Percentiles rank a stretch among this genome's conserved stretches.
Conservation (phyloP, 2,888 invertebrate genomes). For the Patella depressa region DNA sequence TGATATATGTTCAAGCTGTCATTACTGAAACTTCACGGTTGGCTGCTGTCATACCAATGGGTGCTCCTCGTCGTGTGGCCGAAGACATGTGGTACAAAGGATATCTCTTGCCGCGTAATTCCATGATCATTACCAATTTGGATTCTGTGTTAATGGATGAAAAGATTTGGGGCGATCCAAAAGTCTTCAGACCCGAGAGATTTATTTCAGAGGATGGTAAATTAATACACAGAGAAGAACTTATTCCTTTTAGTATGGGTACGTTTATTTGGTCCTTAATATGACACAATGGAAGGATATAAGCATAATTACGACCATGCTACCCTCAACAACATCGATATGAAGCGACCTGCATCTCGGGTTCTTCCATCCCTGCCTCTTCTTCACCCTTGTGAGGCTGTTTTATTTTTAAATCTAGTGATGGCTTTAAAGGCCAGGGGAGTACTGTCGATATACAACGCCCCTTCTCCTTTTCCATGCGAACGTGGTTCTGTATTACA, state of each 20-base stretch:
- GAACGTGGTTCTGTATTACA: too few relatives aligned
- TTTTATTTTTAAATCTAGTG: too few relatives aligned
- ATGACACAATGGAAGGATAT: too few relatives aligned
- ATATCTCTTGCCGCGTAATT: background rate
- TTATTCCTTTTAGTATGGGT: background rate
- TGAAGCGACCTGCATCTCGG: too few relatives aligned
- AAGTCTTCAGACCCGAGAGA: background rate
- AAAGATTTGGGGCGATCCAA: background rate
- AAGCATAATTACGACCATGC: background rate
- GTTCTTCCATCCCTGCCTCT: too few relatives aligned
- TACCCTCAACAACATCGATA: too few relatives aligned
- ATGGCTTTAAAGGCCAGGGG: too few relatives aligned
- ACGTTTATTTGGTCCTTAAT: background rate
- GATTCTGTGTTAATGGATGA: background rate
- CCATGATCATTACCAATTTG: background rate
- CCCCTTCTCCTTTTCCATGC: too few relatives aligned
- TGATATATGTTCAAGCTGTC: background rate
- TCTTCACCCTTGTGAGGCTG: too few relatives aligned
- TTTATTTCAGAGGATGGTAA: constrained; percentile 7
- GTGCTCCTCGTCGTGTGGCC: background rate
- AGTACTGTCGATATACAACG: too few relatives aligned
- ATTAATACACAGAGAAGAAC: background rate
- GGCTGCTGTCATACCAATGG: background rate
- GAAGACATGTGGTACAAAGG: background rate
- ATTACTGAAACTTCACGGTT: background rate